Evolutionary conservation across 2,888 invertebrate species (phyloP).

Genomic region (Drosophila neutralis): DNA sequence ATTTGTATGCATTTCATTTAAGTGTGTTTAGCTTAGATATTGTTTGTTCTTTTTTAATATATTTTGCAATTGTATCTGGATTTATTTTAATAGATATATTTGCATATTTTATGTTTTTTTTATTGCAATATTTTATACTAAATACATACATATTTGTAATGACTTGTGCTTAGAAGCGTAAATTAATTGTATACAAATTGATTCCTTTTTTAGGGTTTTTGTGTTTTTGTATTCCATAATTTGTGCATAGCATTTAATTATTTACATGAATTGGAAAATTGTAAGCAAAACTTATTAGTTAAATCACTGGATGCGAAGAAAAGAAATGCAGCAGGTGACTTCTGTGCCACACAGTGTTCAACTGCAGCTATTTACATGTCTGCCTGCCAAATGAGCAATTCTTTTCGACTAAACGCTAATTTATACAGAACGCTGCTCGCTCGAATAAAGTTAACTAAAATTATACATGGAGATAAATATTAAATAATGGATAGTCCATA

Average conservation of each 20-base stretch:
- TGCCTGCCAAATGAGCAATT: constrained; percentile 9
- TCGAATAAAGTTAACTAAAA: constrained; percentile 57
- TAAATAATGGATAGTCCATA: constrained; percentile 32
- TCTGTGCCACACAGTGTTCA: constrained; percentile 21
- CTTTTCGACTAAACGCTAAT: constrained; percentile 65
- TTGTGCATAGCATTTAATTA: constrained; percentile 47
- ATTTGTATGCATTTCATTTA: constrained; percentile 9
- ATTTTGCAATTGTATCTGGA: constrained; percentile 25
- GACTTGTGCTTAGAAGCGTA: constrained; percentile 73
- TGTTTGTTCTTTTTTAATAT: constrained; percentile 23
- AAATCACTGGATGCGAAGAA: constrained; percentile 82
- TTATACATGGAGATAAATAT: constrained; percentile 42
- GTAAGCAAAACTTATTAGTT: constrained; percentile 74
- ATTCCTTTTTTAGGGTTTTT: constrained; percentile 33
- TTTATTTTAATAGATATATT: constrained; percentile 9
- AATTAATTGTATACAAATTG: constrained; percentile 57
- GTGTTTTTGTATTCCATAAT: constrained; percentile 13
- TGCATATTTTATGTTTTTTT: constrained; percentile 7
- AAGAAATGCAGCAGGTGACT: constrained; percentile 17
- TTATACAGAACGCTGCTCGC: constrained; percentile 64
- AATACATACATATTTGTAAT: constrained; percentile 70
- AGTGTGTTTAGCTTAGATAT: constrained; percentile 20
- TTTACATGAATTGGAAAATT: constrained; percentile 53
- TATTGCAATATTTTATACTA: constrained; percentile 50
- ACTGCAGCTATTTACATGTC: constrained; percentile 35